Evolutionary conservation across 2,113 vertebrate genomes (phyloP).

Genomic region (Mus pahari): DNA sequence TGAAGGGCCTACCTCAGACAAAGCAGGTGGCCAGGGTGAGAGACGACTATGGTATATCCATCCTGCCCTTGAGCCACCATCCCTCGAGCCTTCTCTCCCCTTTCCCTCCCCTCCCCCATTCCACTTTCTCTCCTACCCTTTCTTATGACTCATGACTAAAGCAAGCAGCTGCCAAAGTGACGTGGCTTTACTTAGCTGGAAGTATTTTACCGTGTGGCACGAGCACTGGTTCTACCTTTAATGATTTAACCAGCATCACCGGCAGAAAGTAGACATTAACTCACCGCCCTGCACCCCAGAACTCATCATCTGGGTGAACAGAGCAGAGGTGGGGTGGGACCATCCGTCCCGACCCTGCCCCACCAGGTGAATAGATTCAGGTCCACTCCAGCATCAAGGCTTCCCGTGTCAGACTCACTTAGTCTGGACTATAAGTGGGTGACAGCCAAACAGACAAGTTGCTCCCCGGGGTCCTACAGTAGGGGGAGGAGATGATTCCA

Average conservation of each 20-base stretch:
- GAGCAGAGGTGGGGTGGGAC: rapidly evolving
- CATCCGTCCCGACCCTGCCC: rapidly evolving
- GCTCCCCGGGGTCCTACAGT: not conserved
- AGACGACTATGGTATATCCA: not conserved
- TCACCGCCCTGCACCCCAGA: not conserved
- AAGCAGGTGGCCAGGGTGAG: not conserved
- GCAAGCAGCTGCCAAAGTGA: not conserved
- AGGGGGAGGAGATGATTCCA: not conserved
- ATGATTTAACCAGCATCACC: not conserved
- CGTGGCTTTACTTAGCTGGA: not conserved
- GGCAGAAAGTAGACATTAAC: no score
- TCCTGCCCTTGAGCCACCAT: not conserved
- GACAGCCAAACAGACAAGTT: not conserved
- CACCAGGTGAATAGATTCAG: rapidly evolving
- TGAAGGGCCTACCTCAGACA: rapidly evolving
- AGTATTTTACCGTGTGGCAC: rapidly evolving
- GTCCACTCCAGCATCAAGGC: rapidly evolving
- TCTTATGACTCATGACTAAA: not conserved
- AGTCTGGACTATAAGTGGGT: not conserved
- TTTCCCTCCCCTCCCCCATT: not conserved
- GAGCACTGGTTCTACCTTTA: not conserved
- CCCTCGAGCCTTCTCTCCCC: not conserved
- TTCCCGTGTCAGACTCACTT: not conserved
- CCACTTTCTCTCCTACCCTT: not conserved
- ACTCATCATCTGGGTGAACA: rapidly evolving